A percentile compares a stretch with the other conserved stretches of the same genome.
Conservation (phyloP, 2,797 vertebrate species). For the Tiaroga cobitis region DNA sequence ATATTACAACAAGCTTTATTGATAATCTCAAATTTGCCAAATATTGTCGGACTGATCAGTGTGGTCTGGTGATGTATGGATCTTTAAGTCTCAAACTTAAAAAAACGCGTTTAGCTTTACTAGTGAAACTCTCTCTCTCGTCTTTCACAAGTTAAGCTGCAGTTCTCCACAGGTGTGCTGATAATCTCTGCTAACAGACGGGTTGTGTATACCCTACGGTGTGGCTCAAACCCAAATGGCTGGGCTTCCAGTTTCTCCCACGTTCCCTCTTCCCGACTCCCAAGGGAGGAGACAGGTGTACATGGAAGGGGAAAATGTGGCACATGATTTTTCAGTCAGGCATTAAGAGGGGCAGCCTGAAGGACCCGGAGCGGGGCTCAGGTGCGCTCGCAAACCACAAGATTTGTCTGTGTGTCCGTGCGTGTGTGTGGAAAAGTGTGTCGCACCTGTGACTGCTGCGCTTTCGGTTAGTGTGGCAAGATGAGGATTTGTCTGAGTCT, state of each 20-base stretch:
- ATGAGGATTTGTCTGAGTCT: conserved; percentile 6
- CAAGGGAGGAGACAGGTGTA: conserved; percentile 57
- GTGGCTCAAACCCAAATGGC: conserved; percentile 49
- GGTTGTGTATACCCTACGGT: conserved; percentile 9
- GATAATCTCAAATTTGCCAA: not conserved
- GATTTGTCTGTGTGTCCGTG: conserved; percentile 37
- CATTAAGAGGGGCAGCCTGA: conserved; percentile 29
- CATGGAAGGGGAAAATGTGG: not conserved
- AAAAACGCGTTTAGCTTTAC: not conserved
- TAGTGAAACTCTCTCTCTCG: not conserved
- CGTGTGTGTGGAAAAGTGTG: conserved; percentile 33
- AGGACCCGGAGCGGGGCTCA: conserved; percentile 39
- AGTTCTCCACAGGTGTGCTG: not conserved
- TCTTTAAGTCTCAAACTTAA: not conserved
- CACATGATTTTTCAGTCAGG: conserved; percentile 45
- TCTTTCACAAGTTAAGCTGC: not conserved
- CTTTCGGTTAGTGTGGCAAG: conserved; percentile 15
- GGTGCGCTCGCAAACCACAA: conserved; percentile 54
- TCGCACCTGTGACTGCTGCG: conserved; percentile 37
- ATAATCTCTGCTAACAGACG: conserved; percentile 30
- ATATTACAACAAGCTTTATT: not conserved
- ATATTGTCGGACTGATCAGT: not conserved
- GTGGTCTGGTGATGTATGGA: not conserved
- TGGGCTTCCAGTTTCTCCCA: conserved; percentile 27
- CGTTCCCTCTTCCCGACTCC: conserved; percentile 47